Base-by-base conservation (phyloP, 2,113 vertebrate species). In the Uropsilus gracilis region DNA sequence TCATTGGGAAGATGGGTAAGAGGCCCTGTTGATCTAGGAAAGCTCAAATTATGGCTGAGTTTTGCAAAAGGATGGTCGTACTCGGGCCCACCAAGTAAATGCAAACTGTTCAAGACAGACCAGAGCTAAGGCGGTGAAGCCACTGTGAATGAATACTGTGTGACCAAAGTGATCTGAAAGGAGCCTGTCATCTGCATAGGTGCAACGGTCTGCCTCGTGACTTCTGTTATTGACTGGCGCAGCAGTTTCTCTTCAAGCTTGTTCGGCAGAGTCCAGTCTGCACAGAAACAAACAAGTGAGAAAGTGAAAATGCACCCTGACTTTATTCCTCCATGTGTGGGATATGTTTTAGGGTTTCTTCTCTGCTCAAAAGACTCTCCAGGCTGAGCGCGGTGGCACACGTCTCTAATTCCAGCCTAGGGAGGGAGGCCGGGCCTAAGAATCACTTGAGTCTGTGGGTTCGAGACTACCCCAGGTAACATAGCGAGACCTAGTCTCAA, bases 11-110 rank as follows among this genome's bases (percentile, higher is more conserved):
- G 63, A 89, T 86, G 59, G n/a, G n/a, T 18, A 82, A 91, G 81
- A 83, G 46, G n/a, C 16, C 32, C 61, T 59, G 8, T 32, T 55
- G 72, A 66, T 93, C 34, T n/a, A 48, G 68, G 61, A 69, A 95
- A 94, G 26, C 32, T 32, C 61, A 73, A 82, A 75, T 61, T 75
- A 90, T 55, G 28, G 28, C 75, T 64, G 93, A 84, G 95, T 97
- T 96, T 96, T 89, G 87, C 84, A 90, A 48, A 89, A 93, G 80
- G 93, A 94, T 50, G 88, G 68, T 85, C 89, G 90, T 75, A 68
- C 85, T 78, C 20, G 53, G 61, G 89, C 86, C 48, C 50, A 94
- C 71, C 55, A 73, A 59, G 82, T 77, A 95, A 92, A 78, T 32
- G 48, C n/a, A 95, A 82, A 48, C 69, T 68, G 50, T 6, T 55